phyloP scores from a whole-genome alignment of 2,113 vertebrate genomes.

The Sylvilagus bachmani region DNA sequence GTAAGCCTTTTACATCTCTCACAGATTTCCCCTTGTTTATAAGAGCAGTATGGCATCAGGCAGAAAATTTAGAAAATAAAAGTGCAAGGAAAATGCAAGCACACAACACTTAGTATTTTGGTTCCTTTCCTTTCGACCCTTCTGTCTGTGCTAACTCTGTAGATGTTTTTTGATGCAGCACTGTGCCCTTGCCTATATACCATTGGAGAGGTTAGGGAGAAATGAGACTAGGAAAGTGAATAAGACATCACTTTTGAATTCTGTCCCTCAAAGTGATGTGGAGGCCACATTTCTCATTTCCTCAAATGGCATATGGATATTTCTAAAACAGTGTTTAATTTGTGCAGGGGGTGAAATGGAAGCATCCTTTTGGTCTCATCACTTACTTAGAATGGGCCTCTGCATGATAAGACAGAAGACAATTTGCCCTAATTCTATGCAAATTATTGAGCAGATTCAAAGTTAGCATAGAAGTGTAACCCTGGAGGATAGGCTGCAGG shows the following conservation, averaged over 20 bases:
- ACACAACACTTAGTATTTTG: background rate
- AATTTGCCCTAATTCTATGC: background rate
- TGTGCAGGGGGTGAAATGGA: background rate
- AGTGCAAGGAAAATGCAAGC: slow-evolving; percentile 1
- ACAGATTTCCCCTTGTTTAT: slow-evolving; percentile 15
- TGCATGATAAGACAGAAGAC: background rate
- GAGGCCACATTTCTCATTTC: background rate
- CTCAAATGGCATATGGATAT: background rate
- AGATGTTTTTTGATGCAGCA: background rate
- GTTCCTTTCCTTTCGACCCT: background rate
- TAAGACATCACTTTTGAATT: background rate
- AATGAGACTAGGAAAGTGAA: background rate
- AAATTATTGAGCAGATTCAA: slow-evolving; percentile 1
- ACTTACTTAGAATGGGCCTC: background rate
- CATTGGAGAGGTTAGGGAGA: background rate
- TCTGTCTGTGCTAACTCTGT: background rate
- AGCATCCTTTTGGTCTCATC: background rate
- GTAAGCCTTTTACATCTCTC: background rate
- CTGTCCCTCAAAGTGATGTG: background rate
- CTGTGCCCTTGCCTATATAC: background rate
- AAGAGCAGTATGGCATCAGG: background rate
- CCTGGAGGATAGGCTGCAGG: background rate
- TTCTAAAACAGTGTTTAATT: background rate
- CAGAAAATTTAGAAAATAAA: slow-evolving; percentile 41
- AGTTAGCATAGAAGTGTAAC: background rate